Conservation (phyloP, 2,113 vertebrate genomes). For the Charadrius vociferus region DNA sequence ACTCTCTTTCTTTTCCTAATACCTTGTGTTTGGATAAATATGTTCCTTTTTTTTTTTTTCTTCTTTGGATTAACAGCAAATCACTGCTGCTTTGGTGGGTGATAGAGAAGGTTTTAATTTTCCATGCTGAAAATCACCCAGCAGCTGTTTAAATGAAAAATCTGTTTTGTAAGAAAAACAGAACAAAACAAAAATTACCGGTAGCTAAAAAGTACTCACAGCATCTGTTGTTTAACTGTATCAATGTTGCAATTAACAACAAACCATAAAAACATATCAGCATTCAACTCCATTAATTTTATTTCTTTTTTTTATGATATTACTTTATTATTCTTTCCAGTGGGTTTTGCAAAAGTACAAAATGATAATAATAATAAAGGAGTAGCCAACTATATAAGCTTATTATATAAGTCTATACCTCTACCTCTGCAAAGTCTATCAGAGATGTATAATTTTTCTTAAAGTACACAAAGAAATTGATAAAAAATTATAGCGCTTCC, state of each 20-base stretch:
- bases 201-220: background rate
- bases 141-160: constrained; percentile 41
- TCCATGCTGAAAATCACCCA: background rate
- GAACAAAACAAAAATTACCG: background rate
- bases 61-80: constrained; percentile 3
- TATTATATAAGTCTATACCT: too few relatives aligned
- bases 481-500: background rate
- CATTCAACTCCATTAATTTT: background rate
- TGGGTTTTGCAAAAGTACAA: background rate
- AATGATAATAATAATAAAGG: background rate
- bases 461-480: background rate
- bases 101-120: constrained; percentile 19
- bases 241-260: constrained; percentile 26
- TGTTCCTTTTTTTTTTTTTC: too few relatives aligned
- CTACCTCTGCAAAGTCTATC: background rate
- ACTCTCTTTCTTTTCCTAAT: background rate
- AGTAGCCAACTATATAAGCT: background rate
- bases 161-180: constrained; percentile 28
- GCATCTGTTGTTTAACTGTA: constrained; percentile 56
- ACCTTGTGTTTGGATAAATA: background rate
- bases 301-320: background rate
- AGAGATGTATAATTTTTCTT: background rate
- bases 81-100: background rate
- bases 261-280: constrained; percentile 6
- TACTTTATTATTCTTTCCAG: background rate